These are phyloP conservation scores for Ctenopoma multispine DNA, from an alignment of 2,797 vertebrate genomes.

Conservation along the genomic window DNA sequence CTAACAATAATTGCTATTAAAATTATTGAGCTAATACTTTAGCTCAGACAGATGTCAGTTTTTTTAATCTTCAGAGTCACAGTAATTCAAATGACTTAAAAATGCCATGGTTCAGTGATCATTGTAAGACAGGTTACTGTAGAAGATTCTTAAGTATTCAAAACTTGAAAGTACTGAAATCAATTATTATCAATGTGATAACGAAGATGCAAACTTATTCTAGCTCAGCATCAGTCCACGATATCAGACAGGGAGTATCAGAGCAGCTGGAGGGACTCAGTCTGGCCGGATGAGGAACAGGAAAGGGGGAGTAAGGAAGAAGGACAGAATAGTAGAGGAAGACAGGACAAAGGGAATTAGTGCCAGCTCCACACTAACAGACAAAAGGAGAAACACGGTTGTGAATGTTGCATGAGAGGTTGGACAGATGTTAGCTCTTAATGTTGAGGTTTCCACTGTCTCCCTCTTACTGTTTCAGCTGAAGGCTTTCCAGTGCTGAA, in stretches of 20 bases:
- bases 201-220: constrained; percentile 4
- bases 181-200: too few species aligned
- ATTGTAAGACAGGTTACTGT: background rate
- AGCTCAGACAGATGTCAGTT: background rate
- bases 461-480: constrained; percentile 38
- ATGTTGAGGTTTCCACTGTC: constrained; percentile 49
- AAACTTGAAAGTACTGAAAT: background rate
- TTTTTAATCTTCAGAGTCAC: background rate
- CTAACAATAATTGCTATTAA: too few species aligned
- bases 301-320: constrained; percentile 65
- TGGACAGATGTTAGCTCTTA: constrained; percentile 67
- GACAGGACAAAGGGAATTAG: constrained; percentile 67
- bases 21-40: too few species aligned
- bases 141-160: background rate
- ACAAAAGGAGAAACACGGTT: constrained; percentile 57
- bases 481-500: constrained; percentile 56
- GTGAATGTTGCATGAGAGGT: constrained; percentile 33
- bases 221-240: constrained; percentile 21
- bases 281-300: constrained; percentile 65
- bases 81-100: background rate
- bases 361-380: constrained; percentile 54
- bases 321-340: constrained; percentile 53
- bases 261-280: constrained; percentile 63
- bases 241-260: constrained; percentile 28
- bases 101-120: background rate